Base-by-base conservation (phyloP, 2,888 invertebrate species). In the Lasioglossum pauxillum region DNA sequence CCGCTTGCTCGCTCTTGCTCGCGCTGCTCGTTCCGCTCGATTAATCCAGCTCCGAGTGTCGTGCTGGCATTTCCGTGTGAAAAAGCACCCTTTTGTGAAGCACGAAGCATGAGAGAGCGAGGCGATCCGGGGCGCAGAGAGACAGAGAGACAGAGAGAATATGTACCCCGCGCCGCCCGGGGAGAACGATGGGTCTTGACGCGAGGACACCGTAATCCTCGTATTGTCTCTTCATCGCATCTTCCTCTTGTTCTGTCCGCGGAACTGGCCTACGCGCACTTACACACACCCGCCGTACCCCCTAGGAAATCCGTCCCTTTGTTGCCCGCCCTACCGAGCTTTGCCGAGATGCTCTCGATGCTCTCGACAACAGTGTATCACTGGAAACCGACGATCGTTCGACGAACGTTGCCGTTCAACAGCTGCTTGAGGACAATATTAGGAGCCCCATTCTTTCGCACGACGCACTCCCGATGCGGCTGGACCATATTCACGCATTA, bases 21-120 rank as follows among this genome's bases (percentile, higher is more conserved):
- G 69, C 82, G 84, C 78, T 79, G 64, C 88, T 89, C 87, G 89
- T 91, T 88, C 88, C 90, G 89, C 84, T 90, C 91, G 91, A 91
- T 91, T 91, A 88, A 91, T 91, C 90, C 90, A 82, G 74, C 88
- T 79, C 80, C 75, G 91, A 91, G 90, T 88, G 87, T 88, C 88
- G 82, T 82, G 84, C 82, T 85, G 86, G 86, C 90, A 84, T 89
- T 91, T 91, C 91, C 89, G 87, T 88, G 91, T 85, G 91, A 91
- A 89, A 91, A 91, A 90, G 87, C 88, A 88, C 87, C 85, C 88
- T 90, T 91, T 91, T 84, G 88, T 80, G 49, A 75, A 83, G 74
- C 78, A 75, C 75, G 75, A 31, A 5, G 27, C 27, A 27, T 14
- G 57, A 31, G 60, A 84, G 67, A 77, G 79, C 64, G 85, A 83